Evolutionary conservation across 2,113 vertebrate species (phyloP).

Genomic region (Colaptes auratus): DNA sequence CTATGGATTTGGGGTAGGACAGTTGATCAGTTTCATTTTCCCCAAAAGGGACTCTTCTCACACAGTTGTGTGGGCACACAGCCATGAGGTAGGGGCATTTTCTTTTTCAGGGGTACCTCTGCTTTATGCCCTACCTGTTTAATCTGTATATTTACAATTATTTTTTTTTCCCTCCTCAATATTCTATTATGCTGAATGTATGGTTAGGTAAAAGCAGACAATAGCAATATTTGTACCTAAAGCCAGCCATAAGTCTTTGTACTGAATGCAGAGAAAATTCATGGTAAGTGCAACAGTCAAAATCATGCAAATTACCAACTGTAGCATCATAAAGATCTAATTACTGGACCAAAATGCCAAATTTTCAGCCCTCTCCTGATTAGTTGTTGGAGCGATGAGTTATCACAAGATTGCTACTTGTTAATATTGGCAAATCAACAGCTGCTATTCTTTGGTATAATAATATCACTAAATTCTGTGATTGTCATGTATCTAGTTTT

Average conservation of each 20-base stretch:
- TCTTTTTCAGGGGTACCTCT: background rate
- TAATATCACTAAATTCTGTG: conserved; percentile 67
- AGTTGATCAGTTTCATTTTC: background rate
- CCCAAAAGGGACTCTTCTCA: background rate
- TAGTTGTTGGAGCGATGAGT: conserved; percentile 64
- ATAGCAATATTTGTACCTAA: background rate
- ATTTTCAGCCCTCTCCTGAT: conserved; percentile 54
- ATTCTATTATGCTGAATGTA: background rate
- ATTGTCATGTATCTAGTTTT: conserved; percentile 61
- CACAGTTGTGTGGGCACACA: background rate
- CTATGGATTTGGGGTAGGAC: background rate
- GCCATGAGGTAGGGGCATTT: background rate
- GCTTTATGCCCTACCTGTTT: background rate
- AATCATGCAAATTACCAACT: conserved; percentile 64
- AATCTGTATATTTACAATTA: background rate
- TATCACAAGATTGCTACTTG: conserved; percentile 67
- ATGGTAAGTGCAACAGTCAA: conserved; percentile 34
- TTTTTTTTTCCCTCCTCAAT: background rate
- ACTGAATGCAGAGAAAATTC: conserved; percentile 23
- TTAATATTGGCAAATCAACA: conserved; percentile 70
- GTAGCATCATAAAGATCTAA: conserved; percentile 60
- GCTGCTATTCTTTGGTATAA: conserved; percentile 64
- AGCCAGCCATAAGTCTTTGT: background rate
- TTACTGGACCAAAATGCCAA: conserved; percentile 61
- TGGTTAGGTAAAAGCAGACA: background rate